These are phyloP conservation scores for Drosophila carrolli DNA, from an alignment of 1,140 invertebrate species.

Conservation along the genomic window DNA sequence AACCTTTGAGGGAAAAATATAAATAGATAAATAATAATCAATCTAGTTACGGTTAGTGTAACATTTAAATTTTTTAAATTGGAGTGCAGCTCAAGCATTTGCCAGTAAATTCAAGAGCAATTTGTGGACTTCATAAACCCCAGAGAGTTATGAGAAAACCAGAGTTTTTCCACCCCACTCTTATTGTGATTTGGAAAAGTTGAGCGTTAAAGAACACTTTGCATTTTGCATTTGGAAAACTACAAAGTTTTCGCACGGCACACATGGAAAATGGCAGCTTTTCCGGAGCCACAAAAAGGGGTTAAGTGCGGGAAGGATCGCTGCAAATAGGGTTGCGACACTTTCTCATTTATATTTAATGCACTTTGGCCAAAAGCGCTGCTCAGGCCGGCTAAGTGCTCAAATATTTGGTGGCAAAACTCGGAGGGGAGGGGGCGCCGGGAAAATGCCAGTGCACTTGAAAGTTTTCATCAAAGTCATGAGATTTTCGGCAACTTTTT, in stretches of 20 bases:
- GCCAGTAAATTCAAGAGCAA: too few relatives aligned
- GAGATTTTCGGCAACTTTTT: conserved; percentile 41
- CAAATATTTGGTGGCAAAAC: conserved; percentile 22
- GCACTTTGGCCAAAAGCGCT: conserved; percentile 43
- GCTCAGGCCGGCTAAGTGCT: conserved; percentile 17
- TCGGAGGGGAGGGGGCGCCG: too few relatives aligned
- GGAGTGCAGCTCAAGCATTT: too few relatives aligned
- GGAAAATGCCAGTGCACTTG: conserved; percentile 33
- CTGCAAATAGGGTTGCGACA: conserved; percentile 16
- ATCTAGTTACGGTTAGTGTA: too few relatives aligned
- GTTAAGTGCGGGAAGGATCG: background rate
- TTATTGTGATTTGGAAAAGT: conserved; percentile 14
- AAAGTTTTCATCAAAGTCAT: conserved; percentile 63
- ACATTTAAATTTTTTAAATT: too few relatives aligned
- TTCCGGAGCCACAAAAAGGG: background rate
- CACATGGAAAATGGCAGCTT: conserved; percentile 23
- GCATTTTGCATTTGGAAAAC: conserved; percentile 19
- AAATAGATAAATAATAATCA: too few relatives aligned
- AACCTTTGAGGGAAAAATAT: too few relatives aligned
- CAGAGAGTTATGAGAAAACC: background rate
- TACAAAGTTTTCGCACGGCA: conserved; percentile 12
- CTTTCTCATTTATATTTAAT: conserved; percentile 61
- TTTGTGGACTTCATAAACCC: background rate
- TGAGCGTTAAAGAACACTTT: conserved; percentile 16
- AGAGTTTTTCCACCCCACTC: background rate